Base-by-base conservation (phyloP, 2,797 vertebrate genomes). In the Hirundo rustica region DNA sequence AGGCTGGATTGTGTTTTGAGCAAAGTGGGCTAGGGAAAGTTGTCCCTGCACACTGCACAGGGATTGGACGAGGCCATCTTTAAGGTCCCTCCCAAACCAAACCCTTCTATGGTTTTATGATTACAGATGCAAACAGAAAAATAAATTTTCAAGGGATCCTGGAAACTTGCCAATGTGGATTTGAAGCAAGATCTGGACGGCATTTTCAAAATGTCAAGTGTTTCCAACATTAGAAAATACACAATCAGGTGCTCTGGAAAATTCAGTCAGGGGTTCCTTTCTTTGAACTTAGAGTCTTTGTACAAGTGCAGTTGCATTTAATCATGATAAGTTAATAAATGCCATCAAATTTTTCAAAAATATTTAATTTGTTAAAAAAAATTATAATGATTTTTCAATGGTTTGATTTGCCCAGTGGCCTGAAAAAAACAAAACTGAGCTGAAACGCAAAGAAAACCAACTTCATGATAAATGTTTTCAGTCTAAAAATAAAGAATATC, bases 131-230 rank as follows among this genome's bases (percentile, higher is more conserved):
- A 74, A 54, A 23, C 36, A 74, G 36, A 67, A 80, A 85, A 85
- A 79, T 13, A 76, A 83, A 30, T 4, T 48, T 60, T 44, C 2
- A 4, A 45, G 15, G 64, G 44, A 65, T 64, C 17, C 7, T 62
- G 26, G 48, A 92, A 85, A 48, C 55, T 67, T 94, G 65, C 53
- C 83, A 91, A 12, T 12, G 32, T 32, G 18, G 6, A 67, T 77
- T 85, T n/a, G 42, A 91, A 90, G 40, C 7, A 68, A 82, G 45
- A 50, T 82, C 48, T 76, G 47, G 51, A 58, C 19, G 16, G 20
- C 44, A 77, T 83, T 90, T 90, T 85, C 44, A 82, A 83, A 88
- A 82, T 85, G 20, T 85, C 51, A 79, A 19, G 26, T 70, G 66
- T 73, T 80, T 92, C 68, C 44, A 68, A 32, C 8, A 21, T n/a